phyloP scores from a whole-genome alignment of 2,888 invertebrate species.

The Amblyteles armatorius region DNA sequence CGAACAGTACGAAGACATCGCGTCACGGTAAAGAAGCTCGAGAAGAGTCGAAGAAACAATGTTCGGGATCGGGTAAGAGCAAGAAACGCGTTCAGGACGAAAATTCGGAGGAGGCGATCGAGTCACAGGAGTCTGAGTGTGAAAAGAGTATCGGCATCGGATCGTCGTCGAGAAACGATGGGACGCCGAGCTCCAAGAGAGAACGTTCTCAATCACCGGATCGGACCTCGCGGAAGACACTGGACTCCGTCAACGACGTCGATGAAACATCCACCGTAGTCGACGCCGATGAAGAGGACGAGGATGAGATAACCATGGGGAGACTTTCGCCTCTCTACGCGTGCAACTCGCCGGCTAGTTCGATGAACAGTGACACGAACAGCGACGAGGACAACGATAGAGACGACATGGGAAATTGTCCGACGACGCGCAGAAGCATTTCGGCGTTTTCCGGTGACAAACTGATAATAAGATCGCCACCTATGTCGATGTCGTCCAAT shows the following conservation, averaged over 20 bases:
- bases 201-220: constrained; percentile 73
- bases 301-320: constrained; percentile 73
- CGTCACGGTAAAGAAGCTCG: neutral
- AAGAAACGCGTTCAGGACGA: constrained; percentile 52
- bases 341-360: constrained; percentile 77
- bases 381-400: constrained; percentile 66
- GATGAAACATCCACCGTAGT: constrained; percentile 65
- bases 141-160: constrained; percentile 24
- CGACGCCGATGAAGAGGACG: constrained; percentile 70
- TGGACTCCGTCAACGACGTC: constrained; percentile 67
- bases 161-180: constrained; percentile 39
- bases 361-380: constrained; percentile 72
- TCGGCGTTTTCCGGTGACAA: constrained; percentile 77
- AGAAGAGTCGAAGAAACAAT: constrained; percentile 44
- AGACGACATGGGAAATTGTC: constrained; percentile 33
- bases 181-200: constrained; percentile 61
- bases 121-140: constrained; percentile 13
- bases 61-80: constrained; percentile 44
- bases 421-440: constrained; percentile 53
- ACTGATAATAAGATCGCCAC: constrained; percentile 77
- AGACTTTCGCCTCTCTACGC: constrained; percentile 80
- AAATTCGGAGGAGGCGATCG: constrained; percentile 17
- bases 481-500: constrained; percentile 65
- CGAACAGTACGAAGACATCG: neutral
- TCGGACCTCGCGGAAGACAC: constrained; percentile 67